These are phyloP conservation scores for Microcebus jonahi DNA, from an alignment of 2,113 vertebrate species.

Conservation along the genomic window DNA sequence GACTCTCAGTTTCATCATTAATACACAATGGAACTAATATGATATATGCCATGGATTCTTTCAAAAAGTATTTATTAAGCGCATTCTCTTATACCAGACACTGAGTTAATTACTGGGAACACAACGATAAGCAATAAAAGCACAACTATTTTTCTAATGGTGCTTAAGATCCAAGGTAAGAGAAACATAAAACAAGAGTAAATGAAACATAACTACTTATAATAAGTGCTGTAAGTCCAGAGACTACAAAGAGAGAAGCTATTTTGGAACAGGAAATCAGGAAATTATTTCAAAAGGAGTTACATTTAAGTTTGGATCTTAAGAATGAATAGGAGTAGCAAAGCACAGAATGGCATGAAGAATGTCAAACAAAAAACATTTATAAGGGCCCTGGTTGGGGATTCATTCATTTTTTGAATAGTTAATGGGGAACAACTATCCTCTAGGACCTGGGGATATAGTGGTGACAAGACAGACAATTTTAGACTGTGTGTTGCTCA, in stretches of 20 bases:
- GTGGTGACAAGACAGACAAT: neutral
- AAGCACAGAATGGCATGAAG: neutral
- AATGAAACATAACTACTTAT: neutral
- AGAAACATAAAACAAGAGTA: neutral
- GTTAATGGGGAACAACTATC: neutral
- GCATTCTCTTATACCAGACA: neutral
- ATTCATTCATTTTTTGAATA: neutral
- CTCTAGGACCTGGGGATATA: neutral
- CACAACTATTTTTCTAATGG: neutral
- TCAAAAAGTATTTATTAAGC: neutral
- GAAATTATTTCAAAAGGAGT: neutral
- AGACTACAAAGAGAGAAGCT: neutral
- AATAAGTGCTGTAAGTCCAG: no score
- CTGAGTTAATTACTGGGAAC: neutral
- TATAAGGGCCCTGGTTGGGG: neutral
- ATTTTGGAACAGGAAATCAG: neutral
- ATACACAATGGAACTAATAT: neutral
- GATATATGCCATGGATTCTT: neutral
- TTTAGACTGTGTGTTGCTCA: neutral
- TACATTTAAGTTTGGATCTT: neutral
- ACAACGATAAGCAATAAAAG: neutral
- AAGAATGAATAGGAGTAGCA: neutral
- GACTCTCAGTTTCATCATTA: slow-evolving; percentile 3
- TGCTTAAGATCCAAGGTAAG: neutral
- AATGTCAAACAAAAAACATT: neutral